phyloP scores from a whole-genome alignment of 2,113 vertebrate species.

The Nymphicus hollandicus region DNA sequence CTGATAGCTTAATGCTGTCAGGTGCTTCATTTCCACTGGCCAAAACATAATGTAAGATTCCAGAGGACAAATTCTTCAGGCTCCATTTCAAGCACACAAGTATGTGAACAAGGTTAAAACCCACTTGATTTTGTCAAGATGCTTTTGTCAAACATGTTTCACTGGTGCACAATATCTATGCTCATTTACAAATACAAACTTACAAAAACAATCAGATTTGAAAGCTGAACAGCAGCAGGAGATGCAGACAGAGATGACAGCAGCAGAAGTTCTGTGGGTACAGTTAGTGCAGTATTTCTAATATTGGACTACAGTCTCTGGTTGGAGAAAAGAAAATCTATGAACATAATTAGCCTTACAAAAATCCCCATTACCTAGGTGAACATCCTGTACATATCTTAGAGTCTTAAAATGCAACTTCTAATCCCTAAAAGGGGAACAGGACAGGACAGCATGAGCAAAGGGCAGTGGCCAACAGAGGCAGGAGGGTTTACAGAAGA shows the following conservation, averaged over 20 bases:
- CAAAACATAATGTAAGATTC: not conserved
- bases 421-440: not conserved
- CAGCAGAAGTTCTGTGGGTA: not conserved
- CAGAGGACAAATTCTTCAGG: not conserved
- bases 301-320: not conserved
- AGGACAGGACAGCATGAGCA: not conserved
- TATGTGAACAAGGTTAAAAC: not conserved
- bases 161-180: not conserved
- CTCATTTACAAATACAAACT: not conserved
- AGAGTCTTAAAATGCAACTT: not conserved
- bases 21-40: not conserved
- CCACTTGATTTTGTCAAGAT: not conserved
- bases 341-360: not conserved
- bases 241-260: not conserved
- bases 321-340: not conserved
- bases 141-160: not conserved
- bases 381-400: not conserved
- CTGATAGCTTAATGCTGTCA: constrained; percentile 2
- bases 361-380: not conserved
- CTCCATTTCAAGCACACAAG: not conserved
- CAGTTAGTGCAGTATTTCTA: not conserved
- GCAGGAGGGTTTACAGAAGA: not conserved
- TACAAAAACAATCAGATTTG: not conserved
- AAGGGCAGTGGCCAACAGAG: not conserved
- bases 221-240: not conserved